phyloP scores from a whole-genome alignment of 2,888 invertebrate genomes.

The Spodoptera exigua region DNA sequence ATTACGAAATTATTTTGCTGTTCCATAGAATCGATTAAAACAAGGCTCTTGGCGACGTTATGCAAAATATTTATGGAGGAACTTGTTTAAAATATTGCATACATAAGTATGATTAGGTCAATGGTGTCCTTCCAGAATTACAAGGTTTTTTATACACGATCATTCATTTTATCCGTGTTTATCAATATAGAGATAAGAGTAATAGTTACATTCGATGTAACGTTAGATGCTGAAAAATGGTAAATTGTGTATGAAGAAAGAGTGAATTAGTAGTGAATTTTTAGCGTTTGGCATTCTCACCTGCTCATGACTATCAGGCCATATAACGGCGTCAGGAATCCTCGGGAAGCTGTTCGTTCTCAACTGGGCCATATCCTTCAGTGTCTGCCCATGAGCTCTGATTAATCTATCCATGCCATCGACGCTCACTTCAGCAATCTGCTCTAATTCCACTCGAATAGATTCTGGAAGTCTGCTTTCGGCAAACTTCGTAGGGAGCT shows the following conservation, averaged over 20 bases:
- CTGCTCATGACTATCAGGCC: conserved; percentile 96
- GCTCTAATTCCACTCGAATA: conserved; percentile 89
- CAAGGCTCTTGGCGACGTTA: background rate
- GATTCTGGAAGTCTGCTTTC: conserved; percentile 90
- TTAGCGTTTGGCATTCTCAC: conserved; percentile 54
- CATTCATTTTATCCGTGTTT: no score
- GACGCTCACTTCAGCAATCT: conserved; percentile 79
- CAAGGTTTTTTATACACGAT: no score
- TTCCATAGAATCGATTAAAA: background rate
- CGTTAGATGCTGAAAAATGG: no score
- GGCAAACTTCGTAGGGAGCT: conserved; percentile 91
- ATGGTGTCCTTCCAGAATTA: no score
- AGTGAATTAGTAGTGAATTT: no score
- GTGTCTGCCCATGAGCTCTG: conserved; percentile 97
- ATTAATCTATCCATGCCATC: conserved; percentile 95
- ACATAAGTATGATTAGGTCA: no score
- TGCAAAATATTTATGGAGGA: background rate
- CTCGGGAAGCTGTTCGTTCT: conserved; percentile 93
- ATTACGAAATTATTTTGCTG: conserved; percentile 16
- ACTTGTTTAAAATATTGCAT: background rate
- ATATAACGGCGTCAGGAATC: conserved; percentile 97
- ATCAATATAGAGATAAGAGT: background rate
- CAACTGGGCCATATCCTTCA: conserved; percentile 95
- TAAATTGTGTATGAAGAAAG: no score
- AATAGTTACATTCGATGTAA: no score